A percentile compares a stretch with the other conserved stretches of the same genome.
phyloP scores from a whole-genome alignment of 2,797 vertebrate genomes.

The Pitangus sulphuratus region DNA sequence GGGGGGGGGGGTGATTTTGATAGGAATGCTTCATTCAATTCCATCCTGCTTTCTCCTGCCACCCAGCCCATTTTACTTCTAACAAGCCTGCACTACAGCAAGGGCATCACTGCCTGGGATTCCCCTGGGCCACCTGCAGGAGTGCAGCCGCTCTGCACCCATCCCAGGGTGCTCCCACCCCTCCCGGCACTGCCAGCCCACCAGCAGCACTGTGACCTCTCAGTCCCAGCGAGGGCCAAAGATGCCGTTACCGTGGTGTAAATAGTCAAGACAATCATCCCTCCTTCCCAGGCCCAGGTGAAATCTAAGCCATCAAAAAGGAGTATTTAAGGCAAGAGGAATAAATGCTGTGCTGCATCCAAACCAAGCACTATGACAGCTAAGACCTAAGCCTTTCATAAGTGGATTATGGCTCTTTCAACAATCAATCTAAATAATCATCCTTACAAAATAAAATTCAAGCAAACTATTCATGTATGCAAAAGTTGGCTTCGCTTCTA shows the following conservation, averaged over 20 bases:
- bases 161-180: not conserved
- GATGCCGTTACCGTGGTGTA: not conserved
- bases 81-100: not conserved
- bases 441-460: not conserved
- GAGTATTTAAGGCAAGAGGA: not conserved
- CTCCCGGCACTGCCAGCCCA: not conserved
- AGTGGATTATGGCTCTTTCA: slow-evolving; percentile 1
- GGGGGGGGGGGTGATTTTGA: accelerated
- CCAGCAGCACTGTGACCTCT: not conserved
- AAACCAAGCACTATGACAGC: not conserved
- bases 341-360: not conserved
- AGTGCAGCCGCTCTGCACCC: not conserved
- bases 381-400: not conserved
- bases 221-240: not conserved
- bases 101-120: accelerated
- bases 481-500: not conserved
- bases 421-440: slow-evolving; percentile 3
- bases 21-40: not conserved
- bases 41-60: not conserved
- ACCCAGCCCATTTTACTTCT: accelerated
- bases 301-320: not conserved
- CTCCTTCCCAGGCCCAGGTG: not conserved
- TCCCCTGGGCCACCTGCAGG: not conserved
- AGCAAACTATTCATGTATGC: not conserved
- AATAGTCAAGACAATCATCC: not conserved